phyloP scores from a whole-genome alignment of 1,140 invertebrate genomes.

The Caenorhabditis briggsae region DNA sequence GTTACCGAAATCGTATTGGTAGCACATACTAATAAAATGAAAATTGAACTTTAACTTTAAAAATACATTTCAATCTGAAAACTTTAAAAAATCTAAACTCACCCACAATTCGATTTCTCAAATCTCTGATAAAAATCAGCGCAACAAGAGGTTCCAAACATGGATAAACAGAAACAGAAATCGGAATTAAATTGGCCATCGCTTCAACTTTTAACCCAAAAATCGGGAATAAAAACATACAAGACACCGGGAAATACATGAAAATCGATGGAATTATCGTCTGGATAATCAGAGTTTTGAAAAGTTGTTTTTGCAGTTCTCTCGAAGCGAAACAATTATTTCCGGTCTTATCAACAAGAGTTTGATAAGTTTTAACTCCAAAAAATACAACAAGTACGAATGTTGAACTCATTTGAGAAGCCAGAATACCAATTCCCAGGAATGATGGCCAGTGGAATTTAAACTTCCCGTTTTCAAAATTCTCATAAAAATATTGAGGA shows the following conservation, averaged over 20 bases:
- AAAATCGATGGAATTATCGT: background rate
- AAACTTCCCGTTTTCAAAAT: background rate
- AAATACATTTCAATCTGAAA: too few relatives aligned
- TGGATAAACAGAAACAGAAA: constrained; percentile 5
- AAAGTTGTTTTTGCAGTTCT: constrained; percentile 13
- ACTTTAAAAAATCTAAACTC: background rate
- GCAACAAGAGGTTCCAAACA: constrained; percentile 18
- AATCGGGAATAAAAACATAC: background rate
- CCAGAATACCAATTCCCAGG: background rate
- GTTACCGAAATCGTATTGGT: too few relatives aligned
- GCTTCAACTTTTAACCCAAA: constrained; percentile 3
- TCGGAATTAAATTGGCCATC: constrained; percentile 17
- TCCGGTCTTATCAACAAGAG: background rate
- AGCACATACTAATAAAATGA: too few relatives aligned
- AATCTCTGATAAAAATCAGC: constrained; percentile 2
- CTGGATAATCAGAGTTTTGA: constrained; percentile 15
- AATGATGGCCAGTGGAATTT: background rate
- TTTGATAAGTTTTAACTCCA: background rate
- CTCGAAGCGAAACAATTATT: background rate
- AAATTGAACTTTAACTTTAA: too few relatives aligned
- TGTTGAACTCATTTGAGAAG: background rate
- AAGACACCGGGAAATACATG: constrained; percentile 1
- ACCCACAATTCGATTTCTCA: background rate
- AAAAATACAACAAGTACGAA: background rate
- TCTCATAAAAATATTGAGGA: constrained; percentile 29